Percentiles rank a stretch among this genome's conserved stretches.
Evolutionary conservation across 2,797 vertebrate species (phyloP).

Genomic region (Sebastes hubbsi): DNA sequence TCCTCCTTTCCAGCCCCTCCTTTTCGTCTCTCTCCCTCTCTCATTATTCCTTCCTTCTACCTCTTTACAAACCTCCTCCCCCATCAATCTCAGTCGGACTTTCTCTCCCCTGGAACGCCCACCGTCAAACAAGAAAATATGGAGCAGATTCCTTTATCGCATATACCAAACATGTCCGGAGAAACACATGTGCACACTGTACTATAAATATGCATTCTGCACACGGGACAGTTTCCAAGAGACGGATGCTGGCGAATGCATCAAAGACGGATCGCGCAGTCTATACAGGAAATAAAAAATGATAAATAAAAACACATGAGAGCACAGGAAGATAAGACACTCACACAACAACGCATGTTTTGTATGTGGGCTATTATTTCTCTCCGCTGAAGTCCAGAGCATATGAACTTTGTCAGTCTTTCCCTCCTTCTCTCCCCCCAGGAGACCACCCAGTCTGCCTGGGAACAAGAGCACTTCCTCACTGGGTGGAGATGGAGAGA

Average conservation of each 20-base stretch:
- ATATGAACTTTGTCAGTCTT: constrained; percentile 42
- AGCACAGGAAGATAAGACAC: constrained; percentile 38
- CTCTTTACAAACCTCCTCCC: constrained; percentile 56
- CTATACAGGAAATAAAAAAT: constrained; percentile 37
- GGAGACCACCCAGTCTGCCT: constrained; percentile 70
- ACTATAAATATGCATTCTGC: constrained; percentile 54
- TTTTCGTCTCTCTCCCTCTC: constrained; percentile 17
- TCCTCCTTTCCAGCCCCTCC: constrained; percentile 35
- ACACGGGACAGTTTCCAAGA: constrained; percentile 50
- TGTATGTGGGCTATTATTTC: constrained; percentile 31
- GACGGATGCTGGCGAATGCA: constrained; percentile 35
- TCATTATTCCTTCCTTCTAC: constrained; percentile 59
- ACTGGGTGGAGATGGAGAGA: constrained; percentile 31
- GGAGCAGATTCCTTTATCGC: constrained; percentile 59
- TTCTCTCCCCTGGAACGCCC: constrained; percentile 54
- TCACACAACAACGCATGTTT: constrained; percentile 17
- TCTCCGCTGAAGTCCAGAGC: constrained; percentile 24
- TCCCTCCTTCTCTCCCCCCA: neutral
- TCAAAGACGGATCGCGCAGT: constrained; percentile 36
- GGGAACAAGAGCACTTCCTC: constrained; percentile 58
- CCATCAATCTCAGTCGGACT: constrained; percentile 59
- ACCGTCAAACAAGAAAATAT: constrained; percentile 65
- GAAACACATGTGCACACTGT: constrained; percentile 47
- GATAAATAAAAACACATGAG: constrained; percentile 54
- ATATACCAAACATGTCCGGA: constrained; percentile 50